phyloP scores from a whole-genome alignment of 2,113 vertebrate species.

The Labeo rohita region DNA sequence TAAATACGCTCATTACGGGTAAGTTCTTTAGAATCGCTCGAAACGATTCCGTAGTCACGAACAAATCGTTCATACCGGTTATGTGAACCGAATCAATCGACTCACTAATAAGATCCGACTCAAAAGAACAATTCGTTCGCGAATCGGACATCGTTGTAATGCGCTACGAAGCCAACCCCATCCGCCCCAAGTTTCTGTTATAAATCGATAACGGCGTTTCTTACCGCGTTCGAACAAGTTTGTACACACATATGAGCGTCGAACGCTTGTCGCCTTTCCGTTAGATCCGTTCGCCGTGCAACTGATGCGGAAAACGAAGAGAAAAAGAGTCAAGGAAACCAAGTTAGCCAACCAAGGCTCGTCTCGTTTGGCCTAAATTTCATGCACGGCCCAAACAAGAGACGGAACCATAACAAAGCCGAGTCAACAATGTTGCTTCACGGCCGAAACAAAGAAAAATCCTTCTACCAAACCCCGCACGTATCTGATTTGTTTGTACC shows the following conservation, averaged over 20 bases:
- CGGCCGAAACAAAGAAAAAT: conserved; percentile 15
- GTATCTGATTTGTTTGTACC: not conserved
- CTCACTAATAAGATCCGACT: conserved; percentile 13
- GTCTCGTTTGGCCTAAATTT: conserved; percentile 55
- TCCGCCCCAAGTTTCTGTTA: conserved; percentile 19
- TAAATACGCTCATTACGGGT: not conserved
- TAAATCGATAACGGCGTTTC: conserved; percentile 6
- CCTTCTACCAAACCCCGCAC: not conserved
- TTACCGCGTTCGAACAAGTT: not conserved
- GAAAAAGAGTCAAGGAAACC: not conserved
- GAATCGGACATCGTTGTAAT: conserved; percentile 20
- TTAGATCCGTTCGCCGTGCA: not conserved
- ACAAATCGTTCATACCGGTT: not conserved
- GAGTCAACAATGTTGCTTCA: conserved; percentile 7
- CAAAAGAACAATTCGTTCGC: not conserved
- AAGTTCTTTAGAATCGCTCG: not conserved
- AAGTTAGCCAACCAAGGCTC: conserved; percentile 49
- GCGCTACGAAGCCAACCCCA: conserved; percentile 1
- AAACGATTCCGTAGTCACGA: not conserved
- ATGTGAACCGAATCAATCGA: not conserved
- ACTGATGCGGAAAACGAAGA: conserved; percentile 30
- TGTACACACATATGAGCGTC: not conserved
- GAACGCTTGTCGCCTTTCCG: not conserved
- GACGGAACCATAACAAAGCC: conserved; percentile 51
- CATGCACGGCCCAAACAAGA: conserved; percentile 56